Evolutionary conservation across 2,888 invertebrate species (phyloP), one percentile per base, ranked within the genome.

Genomic region (Chloroclystis v-ata): DNA sequence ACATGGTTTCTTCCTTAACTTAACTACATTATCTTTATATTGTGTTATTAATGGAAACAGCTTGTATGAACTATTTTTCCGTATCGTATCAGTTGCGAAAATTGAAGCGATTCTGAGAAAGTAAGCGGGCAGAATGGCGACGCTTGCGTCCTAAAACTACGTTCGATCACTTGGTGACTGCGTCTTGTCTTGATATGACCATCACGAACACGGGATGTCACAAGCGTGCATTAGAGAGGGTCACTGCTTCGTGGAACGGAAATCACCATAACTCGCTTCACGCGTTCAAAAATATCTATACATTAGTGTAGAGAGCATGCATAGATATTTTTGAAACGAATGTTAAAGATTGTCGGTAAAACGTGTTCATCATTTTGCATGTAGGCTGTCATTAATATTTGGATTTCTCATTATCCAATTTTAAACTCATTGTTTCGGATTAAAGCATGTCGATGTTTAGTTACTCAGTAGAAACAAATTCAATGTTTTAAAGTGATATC

Each of bases 221-320:
- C 83, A 70, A 69, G 72, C 82, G 82, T 81, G 82, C 82, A 82
- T 81, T 70, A 73, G 64, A 73, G 67, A 77, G 82, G 78, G 63
- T 80, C 85, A 87, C 86, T 75, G 87, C 87, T 86, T 69, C 67
- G 74, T 79, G 83, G 82, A 82, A 78, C 73, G 77, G 84, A 76
- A 62, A 63, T 77, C 76, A 78, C 80, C 59, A 61, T 61, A 56
- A 61, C 59, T 61, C 54, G 59, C 54, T 67, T 69, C 42, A 46
- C 29, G 10, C 40, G 70, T 72, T 68, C 70, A 79, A 73, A 74
- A 75, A 78, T 69, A 75, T 78, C 69, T 72, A 69, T 59, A 55
- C 35, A 52, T 44, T 54, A 45, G 40, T 47, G 45, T 54, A 51
- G 37, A 32, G 32, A 53, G 53, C 56, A 48, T 56, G 43, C 13